Evolutionary conservation across 2,113 vertebrate species (phyloP).

Genomic region (Myiozetetes cayanensis): DNA sequence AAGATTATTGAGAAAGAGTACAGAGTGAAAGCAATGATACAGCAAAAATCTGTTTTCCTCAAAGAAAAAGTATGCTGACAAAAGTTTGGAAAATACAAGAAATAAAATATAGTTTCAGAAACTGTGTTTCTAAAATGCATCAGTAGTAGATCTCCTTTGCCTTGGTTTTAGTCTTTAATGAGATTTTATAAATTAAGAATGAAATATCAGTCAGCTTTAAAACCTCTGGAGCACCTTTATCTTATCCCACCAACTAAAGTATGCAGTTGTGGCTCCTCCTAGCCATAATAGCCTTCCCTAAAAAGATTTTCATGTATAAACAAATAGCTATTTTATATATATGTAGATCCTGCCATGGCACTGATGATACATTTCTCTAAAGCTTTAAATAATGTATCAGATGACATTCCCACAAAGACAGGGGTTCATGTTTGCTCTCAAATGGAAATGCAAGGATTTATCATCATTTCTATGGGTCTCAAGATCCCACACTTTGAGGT

Average conservation of each 20-base stretch:
- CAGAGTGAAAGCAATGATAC: neutral
- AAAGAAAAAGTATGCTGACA: neutral
- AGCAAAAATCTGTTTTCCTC: neutral
- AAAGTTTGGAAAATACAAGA: neutral
- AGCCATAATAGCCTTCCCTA: neutral
- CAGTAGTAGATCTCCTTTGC: neutral
- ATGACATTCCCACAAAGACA: neutral
- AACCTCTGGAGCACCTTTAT: neutral
- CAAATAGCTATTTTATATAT: neutral
- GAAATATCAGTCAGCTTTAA: neutral
- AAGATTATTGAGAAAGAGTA: neutral
- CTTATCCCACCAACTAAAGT: neutral
- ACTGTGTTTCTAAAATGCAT: neutral
- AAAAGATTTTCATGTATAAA: neutral
- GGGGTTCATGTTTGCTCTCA: neutral
- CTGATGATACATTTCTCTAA: neutral
- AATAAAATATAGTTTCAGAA: neutral
- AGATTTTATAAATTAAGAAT: neutral
- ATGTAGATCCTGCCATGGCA: neutral
- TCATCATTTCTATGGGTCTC: rapidly evolving
- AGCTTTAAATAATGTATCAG: neutral
- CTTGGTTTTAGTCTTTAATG: neutral
- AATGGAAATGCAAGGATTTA: neutral
- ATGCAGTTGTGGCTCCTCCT: neutral
- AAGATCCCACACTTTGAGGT: neutral